Percentiles rank a stretch among this genome's conserved stretches.
Conservation (phyloP, 2,797 vertebrate species). For the Acrossocheilus fasciatus region DNA sequence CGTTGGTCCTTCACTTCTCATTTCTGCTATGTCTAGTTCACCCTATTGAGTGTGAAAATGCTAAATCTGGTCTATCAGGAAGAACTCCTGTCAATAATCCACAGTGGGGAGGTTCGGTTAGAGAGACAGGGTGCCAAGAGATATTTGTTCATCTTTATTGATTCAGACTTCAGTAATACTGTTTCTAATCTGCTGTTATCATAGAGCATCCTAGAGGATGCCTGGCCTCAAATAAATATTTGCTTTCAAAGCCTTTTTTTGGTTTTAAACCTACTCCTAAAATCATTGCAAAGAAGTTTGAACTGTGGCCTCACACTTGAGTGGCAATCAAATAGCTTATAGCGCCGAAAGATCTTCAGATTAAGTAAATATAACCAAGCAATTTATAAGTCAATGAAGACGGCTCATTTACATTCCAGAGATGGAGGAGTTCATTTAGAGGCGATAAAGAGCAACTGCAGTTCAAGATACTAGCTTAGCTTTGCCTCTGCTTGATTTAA, state of each 20-base stretch:
- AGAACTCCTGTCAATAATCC: slow-evolving; percentile 7
- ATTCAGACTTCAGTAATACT: slow-evolving; percentile 24
- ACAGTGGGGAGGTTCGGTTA: neutral
- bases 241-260: slow-evolving; percentile 17
- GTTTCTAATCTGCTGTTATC: slow-evolving; percentile 36
- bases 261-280: slow-evolving; percentile 12
- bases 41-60: slow-evolving; percentile 14
- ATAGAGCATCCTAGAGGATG: neutral
- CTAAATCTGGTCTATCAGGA: slow-evolving; percentile 14
- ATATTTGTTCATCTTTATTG: slow-evolving; percentile 42
- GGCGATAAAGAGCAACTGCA: slow-evolving; percentile 15
- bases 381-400: slow-evolving; percentile 54
- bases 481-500: slow-evolving; percentile 32
- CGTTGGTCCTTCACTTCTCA: neutral
- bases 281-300: slow-evolving; percentile 10
- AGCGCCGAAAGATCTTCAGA: slow-evolving; percentile 44
- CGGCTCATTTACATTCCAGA: slow-evolving; percentile 56
- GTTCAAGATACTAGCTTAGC: slow-evolving; percentile 28
- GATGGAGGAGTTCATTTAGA: slow-evolving; percentile 42
- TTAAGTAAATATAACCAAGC: slow-evolving; percentile 53
- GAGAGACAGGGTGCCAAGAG: neutral
- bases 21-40: neutral
- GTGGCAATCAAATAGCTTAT: slow-evolving; percentile 45
- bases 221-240: slow-evolving; percentile 3
- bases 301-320: slow-evolving; percentile 39